Evolutionary conservation across 2,888 invertebrate species (phyloP), one percentile per base, ranked within the genome.

Genomic region (Carabus problematicus): DNA sequence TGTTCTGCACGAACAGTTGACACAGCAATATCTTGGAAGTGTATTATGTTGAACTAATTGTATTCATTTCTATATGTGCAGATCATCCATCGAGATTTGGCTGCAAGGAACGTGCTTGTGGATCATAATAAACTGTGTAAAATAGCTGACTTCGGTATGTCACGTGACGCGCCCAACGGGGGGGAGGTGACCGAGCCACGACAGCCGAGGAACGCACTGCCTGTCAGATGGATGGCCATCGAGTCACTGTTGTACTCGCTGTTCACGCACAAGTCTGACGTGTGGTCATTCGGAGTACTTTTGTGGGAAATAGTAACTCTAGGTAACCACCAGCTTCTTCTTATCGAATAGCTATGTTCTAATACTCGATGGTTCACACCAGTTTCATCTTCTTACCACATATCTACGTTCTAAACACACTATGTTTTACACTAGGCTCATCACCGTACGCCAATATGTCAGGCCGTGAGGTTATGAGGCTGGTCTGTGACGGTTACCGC

Each of bases 131-230:
- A 93, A 79, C 85, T 92, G 70, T 93, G 93, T 81, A 94, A 94
- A 84, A 92, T 94, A 72, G 93, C 93, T 1, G 94, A 94, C 84
- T 94, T 94, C 80, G 94, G 94, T 70, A 91, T 94, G 89, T 93
- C 93, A 9, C 85, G 93, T 67, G 88, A 87, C 73, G 87, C 84
- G 79, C 76, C 55, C 76, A 78, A 70, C 81, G 72, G 84, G 52
- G 83, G 84, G 7, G 83, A 84, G 72, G 80, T 84, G 64, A 85
- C 84, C 75, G 85, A 77, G 73, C 83, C 84, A 66, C 79, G 84
- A 72, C 83, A 84, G 70, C 68, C 70, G 45, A 52, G 87, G 3
- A 87, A 86, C 12, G 89, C 90, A 14, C 78, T 91, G 74, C 90
- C 90, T 0, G 89, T 91, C 61, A 84, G 91, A 19, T 94, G 94